Base-by-base conservation (phyloP, 1,140 invertebrate species). In the Cydia fagiglandana region DNA sequence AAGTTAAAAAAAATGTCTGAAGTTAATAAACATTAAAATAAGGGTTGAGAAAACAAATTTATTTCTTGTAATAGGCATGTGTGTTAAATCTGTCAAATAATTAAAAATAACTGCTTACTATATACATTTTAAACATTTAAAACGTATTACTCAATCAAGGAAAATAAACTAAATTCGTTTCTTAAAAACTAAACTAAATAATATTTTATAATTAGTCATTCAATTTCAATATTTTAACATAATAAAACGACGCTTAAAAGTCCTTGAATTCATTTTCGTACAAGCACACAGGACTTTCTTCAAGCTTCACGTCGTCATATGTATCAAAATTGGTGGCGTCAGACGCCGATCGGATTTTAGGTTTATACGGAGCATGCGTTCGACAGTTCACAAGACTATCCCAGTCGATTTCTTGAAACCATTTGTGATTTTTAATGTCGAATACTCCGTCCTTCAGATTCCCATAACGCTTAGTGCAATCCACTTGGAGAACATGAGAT, bases 401-500 rank as follows among this genome's bases (percentile, higher is more conserved):
- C 98, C 98, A 99, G 82, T 98, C 96, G 10, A 95, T 95, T 0
- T 94, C 94, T 50, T 94, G 92, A 85, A 98, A 98, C 95, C 95
- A 96, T 38, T 89, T 90, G 77, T 96, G 95, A 28, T 89, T 93
- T 85, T 96, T 96, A 13, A 96, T 95, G 79, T 96, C 95, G 75
- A 93, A 81, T 0, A 91, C 94, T 28, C 97, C 98, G 76, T 96
- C 96, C 84, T 97, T 97, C 20, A 99, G 92, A 85, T 98, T 98
- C 2, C 98, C 98, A 85, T 94, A 98, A 45, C 98, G 94, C 86
- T 97, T 97, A 0, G 97, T 97, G 2, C 98, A 91, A 93, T 99
- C 98, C 2, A 94, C 91, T 88, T 96, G 97, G 1, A 99, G 93
- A 68, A 98, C 88, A 84, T 98, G 97, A 76, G 95, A 94, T 13